Percentiles rank a stretch among this genome's conserved stretches.
Evolutionary conservation across 2,113 vertebrate genomes (phyloP).

Genomic region (Lasiurus borealis): DNA sequence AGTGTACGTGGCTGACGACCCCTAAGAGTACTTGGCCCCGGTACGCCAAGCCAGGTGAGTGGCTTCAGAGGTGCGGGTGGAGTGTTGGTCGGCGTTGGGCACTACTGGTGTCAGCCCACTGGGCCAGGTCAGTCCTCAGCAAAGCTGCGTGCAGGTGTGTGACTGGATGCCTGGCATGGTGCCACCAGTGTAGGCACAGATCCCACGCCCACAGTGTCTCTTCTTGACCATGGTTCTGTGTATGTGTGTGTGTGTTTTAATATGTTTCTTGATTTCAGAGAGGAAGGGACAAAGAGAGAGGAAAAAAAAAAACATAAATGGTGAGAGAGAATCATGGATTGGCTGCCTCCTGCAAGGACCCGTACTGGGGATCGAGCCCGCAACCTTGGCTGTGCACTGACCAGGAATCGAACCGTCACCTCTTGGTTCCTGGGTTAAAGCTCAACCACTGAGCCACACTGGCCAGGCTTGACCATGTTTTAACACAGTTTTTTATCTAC

Average conservation of each 20-base stretch:
- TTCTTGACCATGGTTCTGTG: accelerated
- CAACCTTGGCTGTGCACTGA: too few species aligned
- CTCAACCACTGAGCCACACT: too few species aligned
- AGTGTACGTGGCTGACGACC: constrained; percentile 94
- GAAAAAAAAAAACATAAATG: too few species aligned
- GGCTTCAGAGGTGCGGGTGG: accelerated
- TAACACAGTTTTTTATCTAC: neutral
- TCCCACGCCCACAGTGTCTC: accelerated
- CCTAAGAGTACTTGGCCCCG: constrained; percentile 97
- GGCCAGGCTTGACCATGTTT: too few species aligned
- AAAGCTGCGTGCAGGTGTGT: accelerated
- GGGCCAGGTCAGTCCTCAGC: accelerated
- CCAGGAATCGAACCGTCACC: too few species aligned
- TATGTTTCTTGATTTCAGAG: too few species aligned
- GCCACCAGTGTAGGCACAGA: neutral
- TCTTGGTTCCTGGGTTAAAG: too few species aligned
- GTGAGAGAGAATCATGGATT: too few species aligned
- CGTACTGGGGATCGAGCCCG: too few species aligned
- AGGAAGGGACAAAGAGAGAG: too few species aligned
- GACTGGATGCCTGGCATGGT: accelerated
- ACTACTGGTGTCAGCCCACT: accelerated
- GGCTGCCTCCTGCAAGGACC: too few species aligned
- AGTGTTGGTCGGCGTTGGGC: accelerated
- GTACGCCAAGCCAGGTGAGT: constrained; percentile 94
- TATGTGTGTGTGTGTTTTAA: too few species aligned